phyloP scores from a whole-genome alignment of 30 jellyfish, hydroid and myxozoan species.

The Turritopsis rubra region DNA sequence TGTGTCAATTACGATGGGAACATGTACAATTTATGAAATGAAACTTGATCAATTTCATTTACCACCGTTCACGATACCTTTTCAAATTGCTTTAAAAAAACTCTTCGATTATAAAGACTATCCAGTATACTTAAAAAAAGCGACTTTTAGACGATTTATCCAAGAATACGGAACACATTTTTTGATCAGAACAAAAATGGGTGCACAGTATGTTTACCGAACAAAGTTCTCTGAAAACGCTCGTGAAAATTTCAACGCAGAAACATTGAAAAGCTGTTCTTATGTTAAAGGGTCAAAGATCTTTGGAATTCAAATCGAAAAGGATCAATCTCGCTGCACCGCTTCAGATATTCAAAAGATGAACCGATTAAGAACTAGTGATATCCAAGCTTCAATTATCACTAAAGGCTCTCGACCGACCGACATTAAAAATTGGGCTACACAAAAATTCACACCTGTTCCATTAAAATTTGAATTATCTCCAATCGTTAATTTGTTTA shows the following conservation, averaged over 20 bases:
- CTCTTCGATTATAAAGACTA: background rate
- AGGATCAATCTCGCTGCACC: background rate
- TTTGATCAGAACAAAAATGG: background rate
- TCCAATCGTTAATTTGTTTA: background rate
- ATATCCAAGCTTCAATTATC: background rate
- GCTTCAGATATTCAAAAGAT: background rate
- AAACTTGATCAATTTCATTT: background rate
- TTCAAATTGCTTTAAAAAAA: background rate
- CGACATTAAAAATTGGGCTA: conserved; percentile 1
- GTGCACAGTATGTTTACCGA: background rate
- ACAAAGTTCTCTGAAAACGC: background rate
- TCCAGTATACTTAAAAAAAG: background rate
- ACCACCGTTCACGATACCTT: background rate
- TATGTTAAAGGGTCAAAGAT: background rate
- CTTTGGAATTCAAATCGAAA: background rate
- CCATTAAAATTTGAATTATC: background rate
- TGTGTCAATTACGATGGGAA: background rate
- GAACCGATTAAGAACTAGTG: background rate
- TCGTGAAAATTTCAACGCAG: background rate
- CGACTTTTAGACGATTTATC: background rate
- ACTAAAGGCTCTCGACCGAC: conserved; percentile 16
- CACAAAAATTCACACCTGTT: conserved; percentile 6
- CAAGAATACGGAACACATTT: conserved; percentile 9
- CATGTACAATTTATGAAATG: background rate
- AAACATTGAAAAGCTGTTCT: conserved; percentile 2